Conservation (phyloP, 2,888 invertebrate genomes). For the Drosophila cyrtoloma region DNA sequence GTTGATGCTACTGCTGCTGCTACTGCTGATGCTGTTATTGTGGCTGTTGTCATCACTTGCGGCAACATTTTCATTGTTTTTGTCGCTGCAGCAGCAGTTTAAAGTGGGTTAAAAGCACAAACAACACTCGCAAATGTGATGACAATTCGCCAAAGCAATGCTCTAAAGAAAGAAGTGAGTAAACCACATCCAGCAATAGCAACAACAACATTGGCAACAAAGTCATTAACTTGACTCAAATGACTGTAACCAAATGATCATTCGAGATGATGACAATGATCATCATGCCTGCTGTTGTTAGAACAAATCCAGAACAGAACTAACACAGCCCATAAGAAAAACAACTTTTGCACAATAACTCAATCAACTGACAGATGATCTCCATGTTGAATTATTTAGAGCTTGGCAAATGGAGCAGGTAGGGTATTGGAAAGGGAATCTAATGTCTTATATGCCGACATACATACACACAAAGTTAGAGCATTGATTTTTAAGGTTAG, state of each 20-base stretch:
- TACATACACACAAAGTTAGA: neutral
- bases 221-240: slow-evolving; percentile 41
- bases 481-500: neutral
- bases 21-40: slow-evolving; percentile 22
- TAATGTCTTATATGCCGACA: neutral
- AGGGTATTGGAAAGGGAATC: neutral
- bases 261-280: slow-evolving; percentile 28
- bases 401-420: neutral
- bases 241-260: slow-evolving; percentile 50
- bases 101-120: slow-evolving; percentile 69
- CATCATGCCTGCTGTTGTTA: slow-evolving; percentile 12
- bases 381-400: slow-evolving; percentile 9
- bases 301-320: slow-evolving; percentile 26
- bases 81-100: slow-evolving; percentile 49
- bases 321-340: slow-evolving; percentile 20
- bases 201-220: slow-evolving; percentile 14
- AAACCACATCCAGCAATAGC: slow-evolving; percentile 38
- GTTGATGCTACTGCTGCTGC: slow-evolving; percentile 11
- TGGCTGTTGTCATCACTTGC: slow-evolving; percentile 49
- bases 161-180: slow-evolving; percentile 35
- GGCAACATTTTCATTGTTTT: slow-evolving; percentile 49
- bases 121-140: slow-evolving; percentile 62
- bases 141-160: slow-evolving; percentile 57
- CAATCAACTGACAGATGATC: slow-evolving; percentile 31
- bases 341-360: slow-evolving; percentile 27